Evolutionary conservation across 2,888 invertebrate species (phyloP), one percentile per base, ranked within the genome.

Genomic region (Agrotis ipsilon): DNA sequence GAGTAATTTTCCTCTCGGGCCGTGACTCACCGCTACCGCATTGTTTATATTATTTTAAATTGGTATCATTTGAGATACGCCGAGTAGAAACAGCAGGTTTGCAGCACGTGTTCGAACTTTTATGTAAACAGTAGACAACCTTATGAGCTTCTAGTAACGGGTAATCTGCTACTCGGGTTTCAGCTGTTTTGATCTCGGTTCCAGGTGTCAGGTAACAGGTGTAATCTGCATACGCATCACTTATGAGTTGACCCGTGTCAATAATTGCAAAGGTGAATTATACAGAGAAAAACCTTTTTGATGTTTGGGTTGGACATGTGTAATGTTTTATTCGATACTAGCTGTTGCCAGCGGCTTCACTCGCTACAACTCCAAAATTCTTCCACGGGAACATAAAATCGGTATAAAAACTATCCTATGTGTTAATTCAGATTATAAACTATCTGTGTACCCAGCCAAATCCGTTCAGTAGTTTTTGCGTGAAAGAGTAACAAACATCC

Each of bases 1-100:
- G 14, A 57, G 86, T 84, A 87, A 84, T 86, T 87, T 88, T 88
- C 87, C 87, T 86, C 70, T 82, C 46, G 63, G 43, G 19, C 58
- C 48, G 66, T 83, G 81, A 83, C 43, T 80, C 84, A 81, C 55
- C 46, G 52, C 67, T 78, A 61, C 76, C 79, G 68, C 67, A 72
- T 85, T 85, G 80, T 80, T 80, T 79, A 78, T 83, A 75, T 72
- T 82, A 78, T 82, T 83, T 80, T 76, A 67, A 80, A 83, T 82
- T 78, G 73, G 75, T 73, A 81, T 78, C 71, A 77, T 73, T 80
- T 64, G 62, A 71, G 68, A 68, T 72, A 72, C 71, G 54, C 72
- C 16, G 62, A 58, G 49, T 75, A 75, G 72, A 63, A 74, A 75
- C 78, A 54, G 63, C 71, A 75, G 72, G 68, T 81, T 70, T 65